These are phyloP conservation scores for Grammomys dolichurus DNA, from an alignment of 2,113 vertebrate genomes.

Conservation along the genomic window DNA sequence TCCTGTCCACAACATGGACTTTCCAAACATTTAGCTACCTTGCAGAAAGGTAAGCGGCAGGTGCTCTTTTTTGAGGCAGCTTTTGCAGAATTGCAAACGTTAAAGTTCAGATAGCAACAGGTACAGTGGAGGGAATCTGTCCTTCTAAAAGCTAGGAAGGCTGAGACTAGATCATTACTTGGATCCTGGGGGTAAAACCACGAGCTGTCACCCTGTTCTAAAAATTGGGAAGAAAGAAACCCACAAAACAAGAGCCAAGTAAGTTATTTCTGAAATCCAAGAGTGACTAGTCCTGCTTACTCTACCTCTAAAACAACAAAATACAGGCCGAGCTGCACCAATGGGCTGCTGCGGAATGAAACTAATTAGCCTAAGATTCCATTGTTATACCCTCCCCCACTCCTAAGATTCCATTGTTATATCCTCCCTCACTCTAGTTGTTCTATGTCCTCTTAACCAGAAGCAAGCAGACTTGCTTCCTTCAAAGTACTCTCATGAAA, in stretches of 20 bases:
- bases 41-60: background rate
- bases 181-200: background rate
- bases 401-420: accelerated
- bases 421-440: accelerated
- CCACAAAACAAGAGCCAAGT: background rate
- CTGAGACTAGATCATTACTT: too few species aligned
- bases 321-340: background rate
- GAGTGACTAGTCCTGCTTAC: background rate
- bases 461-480: background rate
- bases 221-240: background rate
- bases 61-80: background rate
- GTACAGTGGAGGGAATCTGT: background rate
- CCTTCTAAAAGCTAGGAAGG: background rate
- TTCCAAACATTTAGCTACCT: background rate
- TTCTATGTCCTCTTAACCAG: background rate
- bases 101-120: accelerated
- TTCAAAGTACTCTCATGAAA: background rate
- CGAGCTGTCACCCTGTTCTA: background rate
- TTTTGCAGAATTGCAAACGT: background rate
- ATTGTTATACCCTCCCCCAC: accelerated
- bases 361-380: background rate
- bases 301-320: background rate
- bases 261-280: background rate
- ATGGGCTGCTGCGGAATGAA: background rate
- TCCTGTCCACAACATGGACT: background rate